Base-by-base conservation (phyloP, 2,797 vertebrate species). In the Sarcoramphus papa region DNA sequence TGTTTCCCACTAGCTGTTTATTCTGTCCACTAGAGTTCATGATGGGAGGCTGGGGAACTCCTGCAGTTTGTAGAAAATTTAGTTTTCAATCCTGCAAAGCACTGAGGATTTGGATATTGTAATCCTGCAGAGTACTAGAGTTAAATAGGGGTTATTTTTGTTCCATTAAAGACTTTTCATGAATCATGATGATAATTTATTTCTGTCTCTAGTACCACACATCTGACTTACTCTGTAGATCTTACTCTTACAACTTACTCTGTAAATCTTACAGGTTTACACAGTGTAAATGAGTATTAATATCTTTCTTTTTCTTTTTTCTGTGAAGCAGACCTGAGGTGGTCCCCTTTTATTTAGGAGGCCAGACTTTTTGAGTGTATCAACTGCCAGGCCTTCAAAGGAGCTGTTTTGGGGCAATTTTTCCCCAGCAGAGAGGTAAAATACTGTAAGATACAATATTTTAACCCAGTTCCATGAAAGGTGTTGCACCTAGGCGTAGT, bases 151-250 rank as follows among this genome's bases (percentile, higher is more conserved):
- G 45, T 79, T 90, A 73, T 51, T 96, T 94, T 88, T 75, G 76
- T 76, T 88, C 79, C 85, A 73, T 91, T 94, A 91, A 97, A 95
- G 87, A 37, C 62, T 94, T 95, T 92, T 83, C 73, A 67, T 75
- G 25, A 81, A 73, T 94, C 43, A 65, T 27, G 2, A 60, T 67
- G 54, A 72, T 80, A 77, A 83, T 65, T 95, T 95, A 85, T 93
- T 93, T 94, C 76, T 59, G 21, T 73, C 62, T 90, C 30, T 77
- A 85, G 35, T 91, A 60, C 68, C 57, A 74, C 30, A 48, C 18
- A 45, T 25, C 37, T 35, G 65, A 77, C 43, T 95, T 87, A 62
- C 11, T 82, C 53, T 72, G 41, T 87, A 88, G 51, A 50, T 77
- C 51, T 43, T 77, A 67, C 7, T 76, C n/a, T 70, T 87, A 62